Percentiles rank a stretch among this genome's conserved stretches.
Evolutionary conservation across 2,888 invertebrate species (phyloP).

Genomic region (Phytoseiulus persimilis): DNA sequence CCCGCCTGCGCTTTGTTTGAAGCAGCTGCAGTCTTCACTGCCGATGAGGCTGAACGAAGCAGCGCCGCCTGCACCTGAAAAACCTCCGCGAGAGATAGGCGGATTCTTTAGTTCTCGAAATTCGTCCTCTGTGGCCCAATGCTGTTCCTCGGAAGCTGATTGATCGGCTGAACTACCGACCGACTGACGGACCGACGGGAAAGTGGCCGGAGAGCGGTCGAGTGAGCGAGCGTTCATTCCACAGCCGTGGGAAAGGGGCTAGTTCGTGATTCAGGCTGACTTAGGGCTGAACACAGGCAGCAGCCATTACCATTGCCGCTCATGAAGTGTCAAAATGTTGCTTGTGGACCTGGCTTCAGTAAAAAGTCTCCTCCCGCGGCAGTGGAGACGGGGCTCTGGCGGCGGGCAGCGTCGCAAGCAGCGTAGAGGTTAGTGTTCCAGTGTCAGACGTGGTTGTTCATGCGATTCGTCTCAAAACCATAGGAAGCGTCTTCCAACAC

Average conservation of each 20-base stretch:
- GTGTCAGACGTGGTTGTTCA: not conserved
- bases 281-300: not conserved
- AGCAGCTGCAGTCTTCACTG: no score
- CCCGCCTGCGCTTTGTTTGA: not conserved
- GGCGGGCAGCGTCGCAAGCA: not conserved
- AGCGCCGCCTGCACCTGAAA: no score
- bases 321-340: not conserved
- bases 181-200: not conserved
- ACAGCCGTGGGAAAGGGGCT: not conserved
- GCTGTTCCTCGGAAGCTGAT: not conserved
- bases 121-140: not conserved
- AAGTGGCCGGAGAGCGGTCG: not conserved
- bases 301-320: not conserved
- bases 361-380: conserved; percentile 8
- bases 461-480: no score
- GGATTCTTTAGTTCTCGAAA: not conserved
- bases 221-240: not conserved
- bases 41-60: no score
- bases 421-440: not conserved
- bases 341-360: not conserved
- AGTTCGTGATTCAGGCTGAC: not conserved
- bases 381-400: not conserved
- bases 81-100: no score
- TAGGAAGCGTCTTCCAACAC: no score
- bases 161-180: not conserved